Conservation (phyloP, 30 jellyfish, hydroid and myxozoan species). For the Hydra vulgaris region DNA sequence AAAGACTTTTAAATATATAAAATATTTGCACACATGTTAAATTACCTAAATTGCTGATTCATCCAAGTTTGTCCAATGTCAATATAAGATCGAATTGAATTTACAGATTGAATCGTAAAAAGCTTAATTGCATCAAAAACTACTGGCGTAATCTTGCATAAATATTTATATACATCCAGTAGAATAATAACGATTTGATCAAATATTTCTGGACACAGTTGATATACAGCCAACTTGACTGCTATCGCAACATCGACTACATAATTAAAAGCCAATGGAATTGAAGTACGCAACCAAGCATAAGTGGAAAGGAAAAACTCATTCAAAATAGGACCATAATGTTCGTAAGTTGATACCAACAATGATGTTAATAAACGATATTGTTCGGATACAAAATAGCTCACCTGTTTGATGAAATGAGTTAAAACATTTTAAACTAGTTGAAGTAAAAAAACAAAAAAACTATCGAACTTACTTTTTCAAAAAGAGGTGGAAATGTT, state of each 20-base stretch:
- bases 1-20: neutral
- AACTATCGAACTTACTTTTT: conserved; percentile 28
- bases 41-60: neutral
- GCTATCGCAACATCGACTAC: conserved; percentile 12
- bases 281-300: conserved; percentile 1
- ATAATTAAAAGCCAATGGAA: conserved; percentile 22
- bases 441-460: conserved; percentile 4
- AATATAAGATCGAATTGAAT: conserved; percentile 10
- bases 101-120: neutral
- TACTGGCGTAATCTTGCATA: conserved; percentile 31
- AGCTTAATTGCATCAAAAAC: conserved; percentile 27
- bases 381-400: neutral
- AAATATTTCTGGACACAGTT: conserved; percentile 51
- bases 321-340: conserved; percentile 38
- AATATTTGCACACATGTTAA: too few relatives aligned
- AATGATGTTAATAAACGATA: conserved; percentile 9
- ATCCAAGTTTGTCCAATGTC: conserved; percentile 45
- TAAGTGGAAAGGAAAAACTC: neutral
- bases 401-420: conserved; percentile 2
- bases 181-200: conserved; percentile 25
- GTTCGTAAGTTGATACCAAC: conserved; percentile 15
- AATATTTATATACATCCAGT: conserved; percentile 28
- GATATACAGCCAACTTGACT: conserved; percentile 24
- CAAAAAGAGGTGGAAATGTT: conserved; percentile 31
- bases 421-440: neutral